Evolutionary conservation across 2,113 vertebrate species (phyloP).

Genomic region (Monopterus albus): DNA sequence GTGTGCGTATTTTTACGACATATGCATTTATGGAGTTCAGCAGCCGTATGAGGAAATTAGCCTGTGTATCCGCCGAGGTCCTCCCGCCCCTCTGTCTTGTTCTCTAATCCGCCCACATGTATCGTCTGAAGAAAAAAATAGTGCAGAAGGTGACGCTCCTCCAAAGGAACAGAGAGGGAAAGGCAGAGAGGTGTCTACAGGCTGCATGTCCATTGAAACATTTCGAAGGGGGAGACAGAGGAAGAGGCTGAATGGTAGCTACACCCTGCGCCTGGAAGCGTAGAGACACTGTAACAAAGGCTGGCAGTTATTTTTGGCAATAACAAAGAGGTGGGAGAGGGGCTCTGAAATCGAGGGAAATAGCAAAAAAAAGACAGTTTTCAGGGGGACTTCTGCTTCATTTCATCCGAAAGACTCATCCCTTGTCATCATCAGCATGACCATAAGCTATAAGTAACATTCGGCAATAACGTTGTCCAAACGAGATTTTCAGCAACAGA

Average conservation of each 20-base stretch:
- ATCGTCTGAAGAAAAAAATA: constrained; percentile 75
- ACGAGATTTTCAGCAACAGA: constrained; percentile 61
- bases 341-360: constrained; percentile 61
- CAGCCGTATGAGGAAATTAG: constrained; percentile 65
- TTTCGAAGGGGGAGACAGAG: constrained; percentile 65
- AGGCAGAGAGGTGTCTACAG: constrained; percentile 70
- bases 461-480: constrained; percentile 69
- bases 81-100: constrained; percentile 74
- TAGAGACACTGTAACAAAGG: constrained; percentile 69
- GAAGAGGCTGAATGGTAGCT: constrained; percentile 76
- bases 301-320: constrained; percentile 66
- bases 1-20: background rate
- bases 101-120: constrained; percentile 82
- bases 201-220: constrained; percentile 77
- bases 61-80: constrained; percentile 68
- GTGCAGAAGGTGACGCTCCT: constrained; percentile 80
- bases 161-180: constrained; percentile 71
- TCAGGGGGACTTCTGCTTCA: constrained; percentile 66
- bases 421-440: constrained; percentile 71
- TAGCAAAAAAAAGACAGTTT: constrained; percentile 26
- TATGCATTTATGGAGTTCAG: constrained; percentile 65
- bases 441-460: constrained; percentile 69
- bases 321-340: constrained; percentile 74
- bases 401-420: constrained; percentile 68
- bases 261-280: constrained; percentile 73